These are phyloP conservation scores for Eciton burchellii DNA, from an alignment of 1,140 invertebrate species.

Conservation along the genomic window DNA sequence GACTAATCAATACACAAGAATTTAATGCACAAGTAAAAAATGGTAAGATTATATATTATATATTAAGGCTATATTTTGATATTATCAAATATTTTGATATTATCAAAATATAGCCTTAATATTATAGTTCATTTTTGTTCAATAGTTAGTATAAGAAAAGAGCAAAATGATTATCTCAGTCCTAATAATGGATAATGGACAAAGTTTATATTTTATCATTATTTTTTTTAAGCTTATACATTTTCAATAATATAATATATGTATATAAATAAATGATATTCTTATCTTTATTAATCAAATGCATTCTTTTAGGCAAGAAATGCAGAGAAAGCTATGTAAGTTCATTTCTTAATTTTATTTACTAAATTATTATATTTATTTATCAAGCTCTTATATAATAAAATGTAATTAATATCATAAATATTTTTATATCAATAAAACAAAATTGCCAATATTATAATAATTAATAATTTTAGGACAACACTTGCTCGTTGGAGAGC, in stretches of 20 bases:
- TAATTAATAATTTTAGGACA: conserved; percentile 89
- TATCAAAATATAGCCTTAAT: too few relatives aligned
- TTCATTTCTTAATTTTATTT: conserved; percentile 72
- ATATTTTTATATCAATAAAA: neutral
- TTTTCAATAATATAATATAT: neutral
- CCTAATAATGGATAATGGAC: too few relatives aligned
- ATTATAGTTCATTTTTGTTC: too few relatives aligned
- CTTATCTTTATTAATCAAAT: neutral
- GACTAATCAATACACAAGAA: too few relatives aligned
- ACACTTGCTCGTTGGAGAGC: conserved; percentile 97
- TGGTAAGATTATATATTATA: too few relatives aligned
- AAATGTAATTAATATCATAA: conserved; percentile 9
- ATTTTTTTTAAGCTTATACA: neutral
- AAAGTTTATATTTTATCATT: too few relatives aligned
- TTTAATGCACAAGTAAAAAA: too few relatives aligned
- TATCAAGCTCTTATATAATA: conserved; percentile 1
- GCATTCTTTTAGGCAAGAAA: conserved; percentile 89
- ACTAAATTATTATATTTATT: conserved; percentile 26
- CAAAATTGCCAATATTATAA: neutral
- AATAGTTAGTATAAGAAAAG: too few relatives aligned
- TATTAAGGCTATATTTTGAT: too few relatives aligned
- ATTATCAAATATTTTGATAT: too few relatives aligned
- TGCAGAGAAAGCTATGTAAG: conserved; percentile 95
- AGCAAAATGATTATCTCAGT: too few relatives aligned
- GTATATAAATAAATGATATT: neutral